These are phyloP conservation scores for Ascidia mentula DNA, from an alignment of 23 tunicate species.

Conservation along the genomic window DNA sequence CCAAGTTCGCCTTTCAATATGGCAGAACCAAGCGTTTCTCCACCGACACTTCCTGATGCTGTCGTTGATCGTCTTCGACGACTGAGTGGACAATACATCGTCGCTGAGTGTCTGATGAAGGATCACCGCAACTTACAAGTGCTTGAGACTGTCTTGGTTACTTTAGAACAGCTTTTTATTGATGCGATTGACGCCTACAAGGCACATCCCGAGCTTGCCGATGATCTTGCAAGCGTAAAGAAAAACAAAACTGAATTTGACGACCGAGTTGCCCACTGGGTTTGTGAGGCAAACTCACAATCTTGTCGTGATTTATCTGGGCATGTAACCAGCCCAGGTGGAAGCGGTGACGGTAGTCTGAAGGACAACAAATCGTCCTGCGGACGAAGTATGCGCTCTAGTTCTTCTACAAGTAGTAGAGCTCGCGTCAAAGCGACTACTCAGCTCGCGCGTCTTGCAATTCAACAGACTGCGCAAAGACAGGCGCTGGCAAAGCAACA, in stretches of 20 bases:
- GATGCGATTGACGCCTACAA: background rate
- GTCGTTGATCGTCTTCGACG: background rate
- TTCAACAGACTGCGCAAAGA: slow-evolving; percentile 1
- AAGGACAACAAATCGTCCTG: slow-evolving; percentile 1
- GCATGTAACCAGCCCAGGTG: background rate
- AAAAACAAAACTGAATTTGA: background rate
- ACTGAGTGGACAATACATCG: background rate
- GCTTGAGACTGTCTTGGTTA: background rate
- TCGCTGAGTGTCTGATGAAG: slow-evolving; percentile 19
- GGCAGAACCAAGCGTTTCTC: background rate
- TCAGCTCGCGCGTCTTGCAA: slow-evolving; percentile 1
- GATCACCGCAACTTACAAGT: slow-evolving; percentile 4
- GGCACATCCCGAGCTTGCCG: slow-evolving; percentile 7
- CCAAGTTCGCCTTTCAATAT: background rate
- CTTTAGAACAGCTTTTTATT: background rate
- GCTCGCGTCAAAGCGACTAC: background rate
- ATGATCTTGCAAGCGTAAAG: background rate
- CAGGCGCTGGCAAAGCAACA: background rate
- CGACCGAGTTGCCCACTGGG: slow-evolving; percentile 2
- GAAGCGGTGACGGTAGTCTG: background rate
- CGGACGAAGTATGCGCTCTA: slow-evolving; percentile 4
- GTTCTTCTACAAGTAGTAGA: background rate
- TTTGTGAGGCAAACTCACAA: background rate
- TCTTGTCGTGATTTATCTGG: background rate
- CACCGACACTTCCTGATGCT: background rate